A percentile compares a stretch with the other conserved stretches of the same genome.
phyloP scores from a whole-genome alignment of 2,888 invertebrate genomes.

The Sinelater perroti region DNA sequence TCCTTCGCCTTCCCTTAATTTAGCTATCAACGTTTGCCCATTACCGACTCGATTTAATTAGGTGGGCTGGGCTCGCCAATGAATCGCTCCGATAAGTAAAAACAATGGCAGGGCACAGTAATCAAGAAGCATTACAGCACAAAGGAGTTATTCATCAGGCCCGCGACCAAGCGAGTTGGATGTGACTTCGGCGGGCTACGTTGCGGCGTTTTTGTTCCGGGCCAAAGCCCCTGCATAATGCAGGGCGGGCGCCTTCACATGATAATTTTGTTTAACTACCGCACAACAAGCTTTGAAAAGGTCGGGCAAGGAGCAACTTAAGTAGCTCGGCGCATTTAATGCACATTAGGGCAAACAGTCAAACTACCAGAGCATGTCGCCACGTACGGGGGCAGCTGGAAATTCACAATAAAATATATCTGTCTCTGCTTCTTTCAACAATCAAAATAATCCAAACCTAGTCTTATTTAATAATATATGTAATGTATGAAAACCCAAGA shows the following conservation, averaged over 20 bases:
- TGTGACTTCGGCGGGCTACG: background rate
- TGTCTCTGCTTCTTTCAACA: too few species aligned
- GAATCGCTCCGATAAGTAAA: slow-evolving; percentile 30
- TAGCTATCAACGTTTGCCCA: too few species aligned
- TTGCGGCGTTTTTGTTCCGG: slow-evolving; percentile 18
- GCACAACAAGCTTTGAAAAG: background rate
- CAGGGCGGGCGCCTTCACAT: slow-evolving; percentile 1
- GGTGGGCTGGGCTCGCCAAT: slow-evolving; percentile 28
- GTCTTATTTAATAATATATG: too few species aligned
- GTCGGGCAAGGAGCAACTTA: too few species aligned
- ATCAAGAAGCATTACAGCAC: slow-evolving; percentile 27
- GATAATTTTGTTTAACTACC: slow-evolving; percentile 5
- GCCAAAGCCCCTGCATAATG: slow-evolving; percentile 6
- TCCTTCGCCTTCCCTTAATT: too few species aligned
- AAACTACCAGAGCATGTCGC: too few species aligned
- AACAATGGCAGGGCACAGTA: slow-evolving; percentile 27
- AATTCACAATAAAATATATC: too few species aligned
- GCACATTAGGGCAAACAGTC: too few species aligned
- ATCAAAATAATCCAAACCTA: too few species aligned
- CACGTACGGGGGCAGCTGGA: too few species aligned
- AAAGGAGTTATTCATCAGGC: slow-evolving; percentile 29
- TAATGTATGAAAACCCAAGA: too few species aligned
- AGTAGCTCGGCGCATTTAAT: too few species aligned
- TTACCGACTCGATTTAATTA: slow-evolving; percentile 12
- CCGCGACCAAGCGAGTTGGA: slow-evolving; percentile 4